Evolutionary conservation across 2,888 invertebrate genomes (phyloP).

Genomic region (Rhorus exstirpatorius): DNA sequence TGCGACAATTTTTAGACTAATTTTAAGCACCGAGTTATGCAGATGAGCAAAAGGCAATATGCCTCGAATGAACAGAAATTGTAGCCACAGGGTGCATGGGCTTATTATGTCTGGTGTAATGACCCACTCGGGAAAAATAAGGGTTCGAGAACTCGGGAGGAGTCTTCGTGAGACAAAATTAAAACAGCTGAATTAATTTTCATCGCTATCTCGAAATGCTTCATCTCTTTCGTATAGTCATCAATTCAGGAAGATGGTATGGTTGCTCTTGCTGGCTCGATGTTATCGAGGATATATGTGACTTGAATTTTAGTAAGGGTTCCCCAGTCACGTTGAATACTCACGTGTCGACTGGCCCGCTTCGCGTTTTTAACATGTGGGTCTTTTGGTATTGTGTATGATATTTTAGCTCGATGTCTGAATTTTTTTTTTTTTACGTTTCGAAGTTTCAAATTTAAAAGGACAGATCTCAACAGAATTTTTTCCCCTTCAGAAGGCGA

Average conservation of each 20-base stretch:
- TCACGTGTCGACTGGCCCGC: constrained; percentile 25
- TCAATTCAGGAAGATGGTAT: constrained; percentile 16
- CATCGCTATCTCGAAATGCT: constrained; percentile 65
- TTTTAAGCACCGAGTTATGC: not conserved
- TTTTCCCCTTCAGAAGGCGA: too few species aligned
- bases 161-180: constrained; percentile 71
- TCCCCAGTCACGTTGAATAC: constrained; percentile 33
- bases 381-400: not conserved
- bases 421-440: not conserved
- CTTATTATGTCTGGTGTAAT: constrained; percentile 6
- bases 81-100: not conserved
- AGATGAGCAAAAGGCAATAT: not conserved
- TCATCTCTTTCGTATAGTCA: constrained; percentile 29
- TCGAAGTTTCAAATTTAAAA: too few species aligned
- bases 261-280: constrained; percentile 65
- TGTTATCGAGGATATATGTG: constrained; percentile 75
- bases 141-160: not conserved
- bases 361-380: not conserved
- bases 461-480: too few species aligned
- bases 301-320: constrained; percentile 69
- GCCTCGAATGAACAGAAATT: constrained; percentile 2
- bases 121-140: constrained; percentile 13
- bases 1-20: not conserved
- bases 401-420: not conserved
- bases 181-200: constrained; percentile 77